Evolutionary conservation across 2,113 vertebrate genomes (phyloP), one percentile per base, ranked within the genome.

Genomic region (Australoheros scitulus): DNA sequence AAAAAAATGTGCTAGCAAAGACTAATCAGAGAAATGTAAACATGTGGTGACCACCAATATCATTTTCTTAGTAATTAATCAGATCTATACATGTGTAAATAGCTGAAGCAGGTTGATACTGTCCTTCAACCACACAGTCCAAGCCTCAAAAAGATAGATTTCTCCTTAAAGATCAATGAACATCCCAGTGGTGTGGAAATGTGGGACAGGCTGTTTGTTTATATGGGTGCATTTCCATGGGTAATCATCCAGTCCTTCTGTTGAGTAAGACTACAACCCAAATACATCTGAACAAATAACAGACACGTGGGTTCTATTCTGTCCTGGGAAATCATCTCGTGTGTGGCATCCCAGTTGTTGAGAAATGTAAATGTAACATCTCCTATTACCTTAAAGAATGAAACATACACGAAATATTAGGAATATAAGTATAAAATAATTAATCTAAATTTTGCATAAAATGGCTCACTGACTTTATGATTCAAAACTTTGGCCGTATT

Each of bases 151-250:
- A 56, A 70, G 79, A 74, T 34, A 11, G 38, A 85, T 55, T 47
- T 74, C 61, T 85, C 82, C 85, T 61, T 29, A 65, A 77, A 64
- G 43, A 80, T 65, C 75, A 75, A 86, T 56, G 79, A 77, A 80
- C 34, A 36, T 75, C 17, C 47, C 65, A 5, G 43, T 20, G 36
- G 4, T 61, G 34, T 22, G 26, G 22, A 5, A 50, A 70, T 70
- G 76, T 58, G 26, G 13, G n/a, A 60, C 13, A n/a, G 7, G 9
- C 9, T 7, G 22, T 55, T 15, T 80, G 17, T 82, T 47, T 63
- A 34, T 29, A 18, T 79, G 38, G 43, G 70, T 29, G 32, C 50
- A 56, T 15, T 52, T 50, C 32, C 70, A 34, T 13, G 24, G 13
- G 24, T 88, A 74, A 77, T 59, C 15, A n/a, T 80, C 61, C 56